Conservation (phyloP, 2,888 invertebrate genomes). For the Aphelenchoides bicaudatus region DNA sequence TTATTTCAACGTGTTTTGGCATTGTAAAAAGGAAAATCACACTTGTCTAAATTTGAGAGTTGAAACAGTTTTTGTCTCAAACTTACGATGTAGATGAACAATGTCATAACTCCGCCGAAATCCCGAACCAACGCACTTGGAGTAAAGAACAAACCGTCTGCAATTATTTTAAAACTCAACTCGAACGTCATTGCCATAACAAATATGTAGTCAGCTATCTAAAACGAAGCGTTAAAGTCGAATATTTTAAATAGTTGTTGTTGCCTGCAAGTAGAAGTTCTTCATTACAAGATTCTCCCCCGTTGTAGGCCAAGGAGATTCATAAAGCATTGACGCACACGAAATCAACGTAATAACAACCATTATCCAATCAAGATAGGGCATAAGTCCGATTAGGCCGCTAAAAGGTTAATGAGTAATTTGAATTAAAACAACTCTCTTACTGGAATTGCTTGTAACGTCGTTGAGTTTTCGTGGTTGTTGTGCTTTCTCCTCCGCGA, state of each 20-base stretch:
- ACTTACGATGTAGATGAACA: slow-evolving; percentile 90
- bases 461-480: slow-evolving; percentile 38
- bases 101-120: slow-evolving; percentile 89
- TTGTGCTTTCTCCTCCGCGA: slow-evolving; percentile 69
- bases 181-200: slow-evolving; percentile 97
- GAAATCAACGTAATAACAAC: slow-evolving; percentile 93
- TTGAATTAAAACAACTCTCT: slow-evolving; percentile 15
- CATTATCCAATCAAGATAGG: slow-evolving; percentile 99
- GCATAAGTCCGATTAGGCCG: slow-evolving; percentile 91
- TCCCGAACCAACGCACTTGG: slow-evolving; percentile 98
- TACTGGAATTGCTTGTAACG: slow-evolving; percentile 52
- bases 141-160: slow-evolving; percentile 95
- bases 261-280: slow-evolving; percentile 79
- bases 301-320: slow-evolving; percentile 73
- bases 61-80: neutral
- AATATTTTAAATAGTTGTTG: neutral
- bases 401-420: slow-evolving; percentile 65
- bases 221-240: slow-evolving; percentile 4
- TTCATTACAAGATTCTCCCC: slow-evolving; percentile 76
- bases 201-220: slow-evolving; percentile 87
- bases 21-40: slow-evolving; percentile 93
- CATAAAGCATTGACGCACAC: slow-evolving; percentile 98
- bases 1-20: slow-evolving; percentile 83
- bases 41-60: slow-evolving; percentile 71
- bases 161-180: slow-evolving; percentile 86